Conservation (phyloP, 2,113 vertebrate species). For the Spea bombifrons region DNA sequence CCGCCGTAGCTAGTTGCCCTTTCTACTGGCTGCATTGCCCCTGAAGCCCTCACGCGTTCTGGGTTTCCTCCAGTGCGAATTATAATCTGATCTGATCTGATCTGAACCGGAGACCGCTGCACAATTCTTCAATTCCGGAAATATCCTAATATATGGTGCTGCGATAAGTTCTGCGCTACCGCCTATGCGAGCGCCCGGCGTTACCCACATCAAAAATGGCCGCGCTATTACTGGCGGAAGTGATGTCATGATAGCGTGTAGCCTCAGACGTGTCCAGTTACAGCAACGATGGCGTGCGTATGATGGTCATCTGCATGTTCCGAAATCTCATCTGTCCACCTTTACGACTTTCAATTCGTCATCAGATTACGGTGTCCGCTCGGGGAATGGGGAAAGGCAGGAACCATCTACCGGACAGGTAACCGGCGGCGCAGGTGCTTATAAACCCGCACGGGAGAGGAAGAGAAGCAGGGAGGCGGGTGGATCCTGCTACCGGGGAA, state of each 20-base stretch:
- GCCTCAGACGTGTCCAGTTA: neutral
- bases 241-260: neutral
- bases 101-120: too few species aligned
- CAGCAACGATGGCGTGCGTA: neutral
- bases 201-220: neutral
- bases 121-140: too few species aligned
- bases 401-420: slow-evolving; percentile 56
- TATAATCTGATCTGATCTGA: too few species aligned
- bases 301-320: neutral
- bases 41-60: too few species aligned
- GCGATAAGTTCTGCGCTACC: too few species aligned
- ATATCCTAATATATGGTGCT: too few species aligned
- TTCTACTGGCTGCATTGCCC: too few species aligned
- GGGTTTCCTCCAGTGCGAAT: too few species aligned
- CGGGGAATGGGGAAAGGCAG: slow-evolving; percentile 25
- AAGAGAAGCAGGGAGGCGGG: neutral
- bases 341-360: neutral
- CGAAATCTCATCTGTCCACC: neutral
- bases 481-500: neutral
- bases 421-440: slow-evolving; percentile 4
- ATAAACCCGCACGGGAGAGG: neutral
- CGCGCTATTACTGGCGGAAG: neutral
- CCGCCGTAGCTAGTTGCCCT: too few species aligned
- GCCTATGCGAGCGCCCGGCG: neutral
- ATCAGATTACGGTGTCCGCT: neutral